These are phyloP conservation scores for Micrasema minimum DNA, from an alignment of 1,140 invertebrate genomes.

Conservation along the genomic window DNA sequence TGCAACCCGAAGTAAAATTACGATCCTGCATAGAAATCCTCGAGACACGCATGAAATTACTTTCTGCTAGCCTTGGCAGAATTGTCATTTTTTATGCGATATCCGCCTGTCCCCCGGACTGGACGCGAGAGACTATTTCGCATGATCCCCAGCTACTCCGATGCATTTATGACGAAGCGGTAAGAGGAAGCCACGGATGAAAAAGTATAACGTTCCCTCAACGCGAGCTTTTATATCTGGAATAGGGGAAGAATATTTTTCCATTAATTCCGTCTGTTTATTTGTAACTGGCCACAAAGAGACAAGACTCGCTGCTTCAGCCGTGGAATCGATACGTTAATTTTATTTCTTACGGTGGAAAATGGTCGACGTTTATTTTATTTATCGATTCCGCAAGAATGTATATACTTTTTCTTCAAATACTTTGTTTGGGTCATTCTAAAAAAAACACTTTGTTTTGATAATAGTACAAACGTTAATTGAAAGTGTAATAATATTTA, in stretches of 20 bases:
- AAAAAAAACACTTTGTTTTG: conserved; percentile 6
- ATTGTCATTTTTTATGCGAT: neutral
- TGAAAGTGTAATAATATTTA: neutral
- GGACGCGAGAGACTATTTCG: conserved; percentile 10
- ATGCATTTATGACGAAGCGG: neutral
- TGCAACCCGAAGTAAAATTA: conserved; percentile 10
- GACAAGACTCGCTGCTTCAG: neutral
- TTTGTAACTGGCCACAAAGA: neutral
- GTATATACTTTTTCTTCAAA: neutral
- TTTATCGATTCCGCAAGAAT: conserved; percentile 26
- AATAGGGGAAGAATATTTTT: neutral
- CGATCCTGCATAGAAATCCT: conserved; percentile 5
- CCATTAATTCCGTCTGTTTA: neutral
- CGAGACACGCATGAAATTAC: neutral
- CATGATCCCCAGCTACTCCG: neutral
- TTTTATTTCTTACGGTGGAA: conserved; percentile 20
- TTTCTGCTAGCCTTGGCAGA: neutral
- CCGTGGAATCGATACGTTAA: conserved; percentile 23
- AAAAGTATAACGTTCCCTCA: neutral
- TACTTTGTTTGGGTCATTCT: neutral
- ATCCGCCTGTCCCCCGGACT: neutral
- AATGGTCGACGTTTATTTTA: conserved; percentile 25
- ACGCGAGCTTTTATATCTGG: neutral
- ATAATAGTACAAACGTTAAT: conserved; percentile 1
- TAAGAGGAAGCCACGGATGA: conserved; percentile 13